phyloP scores from a whole-genome alignment of 2,888 invertebrate species.

The Sycophila texana region DNA sequence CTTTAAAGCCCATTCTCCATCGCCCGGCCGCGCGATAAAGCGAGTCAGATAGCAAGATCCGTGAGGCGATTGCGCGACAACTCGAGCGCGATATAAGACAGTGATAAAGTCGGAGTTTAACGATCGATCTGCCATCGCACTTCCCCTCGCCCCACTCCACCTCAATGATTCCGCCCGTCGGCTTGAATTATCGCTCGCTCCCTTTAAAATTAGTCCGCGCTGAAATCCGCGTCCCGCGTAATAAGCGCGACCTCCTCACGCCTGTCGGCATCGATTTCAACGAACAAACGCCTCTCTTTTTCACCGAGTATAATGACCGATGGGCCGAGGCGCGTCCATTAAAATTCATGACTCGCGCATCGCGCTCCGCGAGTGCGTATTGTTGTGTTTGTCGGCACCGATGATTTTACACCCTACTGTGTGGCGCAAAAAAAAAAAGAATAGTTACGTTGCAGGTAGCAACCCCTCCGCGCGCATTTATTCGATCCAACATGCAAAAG shows the following conservation, averaged over 20 bases:
- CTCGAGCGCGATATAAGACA: constrained; percentile 57
- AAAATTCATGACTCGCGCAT: constrained; percentile 49
- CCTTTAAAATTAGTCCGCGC: constrained; percentile 54
- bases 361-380: neutral
- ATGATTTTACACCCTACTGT: too few species aligned
- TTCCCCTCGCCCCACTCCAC: neutral
- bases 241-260: constrained; percentile 45
- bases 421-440: too few species aligned
- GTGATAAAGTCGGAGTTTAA: constrained; percentile 57
- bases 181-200: constrained; percentile 51
- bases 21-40: constrained; percentile 19
- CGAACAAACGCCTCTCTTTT: constrained; percentile 18
- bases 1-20: constrained; percentile 42
- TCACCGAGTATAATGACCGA: constrained; percentile 34
- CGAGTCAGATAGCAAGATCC: constrained; percentile 47
- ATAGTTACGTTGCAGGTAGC: too few species aligned
- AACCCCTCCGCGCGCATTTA: too few species aligned
- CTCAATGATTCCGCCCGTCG: constrained; percentile 55
- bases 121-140: constrained; percentile 45
- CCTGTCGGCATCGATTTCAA: neutral
- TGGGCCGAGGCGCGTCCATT: constrained; percentile 17
- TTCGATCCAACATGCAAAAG: too few species aligned
- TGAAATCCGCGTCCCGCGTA: constrained; percentile 49
- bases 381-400: too few species aligned
- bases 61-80: constrained; percentile 47